Base-by-base conservation (phyloP, 1,140 invertebrate species). In the Pseudachorutes palmiensis region DNA sequence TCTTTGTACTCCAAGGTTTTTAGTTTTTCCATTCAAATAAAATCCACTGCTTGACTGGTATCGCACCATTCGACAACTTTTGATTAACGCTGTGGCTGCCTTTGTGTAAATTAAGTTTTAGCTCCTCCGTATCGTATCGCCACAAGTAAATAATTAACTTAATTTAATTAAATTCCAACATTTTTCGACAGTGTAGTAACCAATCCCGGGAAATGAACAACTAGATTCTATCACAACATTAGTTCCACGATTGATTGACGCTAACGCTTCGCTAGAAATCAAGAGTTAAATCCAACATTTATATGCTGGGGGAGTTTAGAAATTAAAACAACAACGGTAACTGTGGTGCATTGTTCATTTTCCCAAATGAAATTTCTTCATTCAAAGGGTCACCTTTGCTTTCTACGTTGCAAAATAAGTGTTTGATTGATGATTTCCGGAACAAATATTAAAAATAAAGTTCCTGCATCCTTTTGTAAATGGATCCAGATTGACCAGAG, bases 161-260 rank as follows among this genome's bases (percentile, higher is more conserved):
- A n/a, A n/a, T n/a, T n/a, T n/a, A n/a, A n/a, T n/a, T n/a, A n/a
- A n/a, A n/a, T n/a, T n/a, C n/a, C n/a, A n/a, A n/a, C n/a, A n/a
- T n/a, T n/a, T n/a, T n/a, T n/a, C n/a, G n/a, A n/a, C n/a, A n/a
- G n/a, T n/a, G n/a, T n/a, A n/a, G n/a, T n/a, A n/a, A n/a, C n/a
- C n/a, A n/a, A n/a, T n/a, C n/a, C n/a, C n/a, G n/a, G n/a, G n/a
- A 55, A 55, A 55, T 16, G 5, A 28, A 61, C 45, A 67, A 70
- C 69, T 70, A 70, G 69, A 70, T 64, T 70, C 69, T 70, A 70
- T 70, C 69, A 70, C 69, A 70, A 70, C 55, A n/a, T n/a, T n/a
- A 62, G 69, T 70, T 70, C 64, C 69, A 31, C 62, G 62, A n/a
- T n/a, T 68, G 64, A 70, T 70, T 55, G 51, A 55, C 24, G 51